Percentiles rank a stretch among this genome's conserved stretches.
These are phyloP conservation scores for Saturnia japonica DNA, from an alignment of 2,888 invertebrate species.

Conservation along the genomic window DNA sequence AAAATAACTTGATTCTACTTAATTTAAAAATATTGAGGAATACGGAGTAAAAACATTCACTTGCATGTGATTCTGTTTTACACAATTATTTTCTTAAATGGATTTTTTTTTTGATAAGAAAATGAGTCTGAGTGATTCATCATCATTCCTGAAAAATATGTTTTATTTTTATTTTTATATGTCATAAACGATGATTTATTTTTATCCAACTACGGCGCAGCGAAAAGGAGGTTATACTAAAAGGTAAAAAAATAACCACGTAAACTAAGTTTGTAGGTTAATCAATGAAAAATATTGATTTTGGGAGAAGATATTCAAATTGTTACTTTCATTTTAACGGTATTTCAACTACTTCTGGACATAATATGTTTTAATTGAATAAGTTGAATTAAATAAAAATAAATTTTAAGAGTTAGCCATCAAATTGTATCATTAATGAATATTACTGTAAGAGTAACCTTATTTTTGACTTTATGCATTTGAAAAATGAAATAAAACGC, in stretches of 20 bases:
- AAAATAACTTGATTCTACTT: background rate
- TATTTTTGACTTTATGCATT: conserved; percentile 39
- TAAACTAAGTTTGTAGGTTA: too few species aligned
- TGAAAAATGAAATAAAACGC: conserved; percentile 55
- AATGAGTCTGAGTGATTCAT: background rate
- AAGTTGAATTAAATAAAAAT: background rate
- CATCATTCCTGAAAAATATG: too few species aligned
- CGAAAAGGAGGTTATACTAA: too few species aligned
- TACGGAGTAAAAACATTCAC: background rate
- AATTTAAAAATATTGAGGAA: background rate
- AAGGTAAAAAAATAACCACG: too few species aligned
- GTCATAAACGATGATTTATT: background rate
- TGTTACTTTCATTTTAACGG: too few species aligned
- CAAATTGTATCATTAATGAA: conserved; percentile 17
- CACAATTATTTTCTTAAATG: background rate
- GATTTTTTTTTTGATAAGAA: background rate
- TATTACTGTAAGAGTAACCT: conserved; percentile 23
- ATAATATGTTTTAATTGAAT: background rate
- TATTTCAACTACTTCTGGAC: too few species aligned
- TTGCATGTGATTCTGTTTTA: background rate
- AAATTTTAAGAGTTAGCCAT: background rate
- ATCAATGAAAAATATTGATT: too few species aligned
- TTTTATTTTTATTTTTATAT: too few species aligned
- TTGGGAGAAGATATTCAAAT: too few species aligned
- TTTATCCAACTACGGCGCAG: too few species aligned